Evolutionary conservation across 2,888 invertebrate genomes (phyloP).

Genomic region (Platycnemis pennipes): DNA sequence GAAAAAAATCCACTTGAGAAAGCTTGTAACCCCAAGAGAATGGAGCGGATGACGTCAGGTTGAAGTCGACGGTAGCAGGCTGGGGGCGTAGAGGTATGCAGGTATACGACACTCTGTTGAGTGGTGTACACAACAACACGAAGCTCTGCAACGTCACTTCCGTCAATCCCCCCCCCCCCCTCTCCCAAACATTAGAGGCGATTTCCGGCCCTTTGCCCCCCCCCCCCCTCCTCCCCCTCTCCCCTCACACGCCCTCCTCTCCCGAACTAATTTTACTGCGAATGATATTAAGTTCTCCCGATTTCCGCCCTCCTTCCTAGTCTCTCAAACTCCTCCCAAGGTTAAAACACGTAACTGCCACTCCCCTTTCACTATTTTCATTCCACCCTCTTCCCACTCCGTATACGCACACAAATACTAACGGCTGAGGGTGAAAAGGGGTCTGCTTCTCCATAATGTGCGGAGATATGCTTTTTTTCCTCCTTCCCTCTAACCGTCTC

Average conservation of each 20-base stretch:
- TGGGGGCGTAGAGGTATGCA: neutral
- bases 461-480: too few relatives aligned
- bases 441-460: too few relatives aligned
- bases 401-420: too few relatives aligned
- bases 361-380: too few relatives aligned
- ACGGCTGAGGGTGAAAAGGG: too few relatives aligned
- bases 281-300: constrained; percentile 21
- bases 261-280: constrained; percentile 22
- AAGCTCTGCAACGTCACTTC: constrained; percentile 24
- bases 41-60: neutral
- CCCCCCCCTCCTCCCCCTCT: neutral
- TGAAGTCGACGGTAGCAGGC: constrained; percentile 4
- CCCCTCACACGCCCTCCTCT: neutral
- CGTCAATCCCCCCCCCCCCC: neutral
- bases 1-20: neutral
- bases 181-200: neutral
- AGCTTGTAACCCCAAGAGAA: neutral
- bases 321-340: neutral
- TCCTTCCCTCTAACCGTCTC: too few relatives aligned
- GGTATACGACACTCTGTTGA: constrained; percentile 10
- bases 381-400: too few relatives aligned
- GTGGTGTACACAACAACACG: neutral
- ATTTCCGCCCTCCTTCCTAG: neutral
- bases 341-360: neutral
- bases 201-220: neutral